Conservation (phyloP, 2,888 invertebrate species). For the Drosophila prolongata region DNA sequence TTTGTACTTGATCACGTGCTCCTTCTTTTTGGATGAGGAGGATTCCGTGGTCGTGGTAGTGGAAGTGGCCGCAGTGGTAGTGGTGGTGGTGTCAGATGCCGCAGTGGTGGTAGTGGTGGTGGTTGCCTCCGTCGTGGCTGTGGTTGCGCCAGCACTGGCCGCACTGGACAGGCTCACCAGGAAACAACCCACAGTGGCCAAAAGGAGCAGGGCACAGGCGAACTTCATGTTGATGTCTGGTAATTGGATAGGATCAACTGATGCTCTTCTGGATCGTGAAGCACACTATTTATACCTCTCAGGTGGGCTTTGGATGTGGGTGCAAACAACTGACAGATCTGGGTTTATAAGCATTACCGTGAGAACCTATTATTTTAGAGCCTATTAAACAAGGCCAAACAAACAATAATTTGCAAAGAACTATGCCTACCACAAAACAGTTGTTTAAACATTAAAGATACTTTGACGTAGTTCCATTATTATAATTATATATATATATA, state of each 20-base stretch:
- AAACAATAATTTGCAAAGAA: slow-evolving; percentile 7
- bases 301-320: not conserved
- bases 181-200: slow-evolving; percentile 20
- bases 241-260: slow-evolving; percentile 14
- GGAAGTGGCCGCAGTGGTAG: not conserved
- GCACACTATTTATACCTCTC: slow-evolving; percentile 15
- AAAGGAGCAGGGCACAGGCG: slow-evolving; percentile 5
- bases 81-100: slow-evolving; percentile 4
- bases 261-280: slow-evolving; percentile 4
- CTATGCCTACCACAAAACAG: not conserved
- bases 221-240: slow-evolving; percentile 15
- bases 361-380: slow-evolving; percentile 5
- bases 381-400: not conserved
- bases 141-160: not conserved
- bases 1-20: not conserved
- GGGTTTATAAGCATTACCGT: not conserved
- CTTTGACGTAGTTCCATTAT: no score
- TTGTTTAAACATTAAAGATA: slow-evolving; percentile 13
- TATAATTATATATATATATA: no score
- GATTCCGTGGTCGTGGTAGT: not conserved
- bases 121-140: slow-evolving; percentile 12
- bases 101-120: slow-evolving; percentile 13
- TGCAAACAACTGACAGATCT: no score
- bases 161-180: slow-evolving; percentile 10
- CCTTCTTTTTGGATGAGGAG: slow-evolving; percentile 16